These are phyloP conservation scores for Drosophila mimica DNA, from an alignment of 2,888 invertebrate species.

Conservation along the genomic window DNA sequence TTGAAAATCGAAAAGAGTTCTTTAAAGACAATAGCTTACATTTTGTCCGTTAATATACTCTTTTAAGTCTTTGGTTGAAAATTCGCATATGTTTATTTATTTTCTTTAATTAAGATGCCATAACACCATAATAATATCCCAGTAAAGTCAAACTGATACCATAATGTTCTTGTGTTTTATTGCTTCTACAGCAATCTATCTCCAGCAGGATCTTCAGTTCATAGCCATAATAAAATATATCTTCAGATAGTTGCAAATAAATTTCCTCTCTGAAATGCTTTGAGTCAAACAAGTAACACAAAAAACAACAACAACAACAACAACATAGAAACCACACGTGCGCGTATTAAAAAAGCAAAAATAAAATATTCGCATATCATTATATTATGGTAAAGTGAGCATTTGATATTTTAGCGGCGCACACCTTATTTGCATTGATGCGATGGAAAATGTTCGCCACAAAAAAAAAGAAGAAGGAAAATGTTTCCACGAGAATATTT, in stretches of 20 bases:
- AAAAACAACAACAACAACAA: background rate
- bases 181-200: background rate
- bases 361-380: constrained; percentile 66
- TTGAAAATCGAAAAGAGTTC: background rate
- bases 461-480: constrained; percentile 29
- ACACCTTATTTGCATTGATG: constrained; percentile 76
- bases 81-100: background rate
- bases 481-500: constrained; percentile 62
- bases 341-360: constrained; percentile 9
- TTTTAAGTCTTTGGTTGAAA: background rate
- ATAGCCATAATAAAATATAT: background rate
- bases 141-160: background rate
- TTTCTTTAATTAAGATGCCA: background rate
- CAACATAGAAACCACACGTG: background rate
- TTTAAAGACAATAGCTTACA: background rate
- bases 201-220: background rate
- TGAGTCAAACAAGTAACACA: background rate
- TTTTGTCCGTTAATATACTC: background rate
- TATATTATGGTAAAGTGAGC: constrained; percentile 49
- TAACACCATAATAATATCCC: background rate
- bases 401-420: constrained; percentile 52
- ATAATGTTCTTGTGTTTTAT: background rate
- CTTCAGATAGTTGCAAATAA: constrained; percentile 11
- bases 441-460: constrained; percentile 47
- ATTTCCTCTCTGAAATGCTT: background rate